Evolutionary conservation across 2,113 vertebrate species (phyloP).

Genomic region (Pangasianodon gigas): DNA sequence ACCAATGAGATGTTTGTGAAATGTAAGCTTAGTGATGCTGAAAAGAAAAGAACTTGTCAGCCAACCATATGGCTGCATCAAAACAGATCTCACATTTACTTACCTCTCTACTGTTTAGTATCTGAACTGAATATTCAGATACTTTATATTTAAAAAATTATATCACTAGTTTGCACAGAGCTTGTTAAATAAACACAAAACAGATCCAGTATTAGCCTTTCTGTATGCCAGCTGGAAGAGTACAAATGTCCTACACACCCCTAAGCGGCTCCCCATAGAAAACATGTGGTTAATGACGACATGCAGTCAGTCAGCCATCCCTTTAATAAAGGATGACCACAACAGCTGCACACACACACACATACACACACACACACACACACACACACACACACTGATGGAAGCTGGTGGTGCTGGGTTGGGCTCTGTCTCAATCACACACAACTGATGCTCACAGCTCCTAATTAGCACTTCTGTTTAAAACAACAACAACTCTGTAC

Average conservation of each 20-base stretch:
- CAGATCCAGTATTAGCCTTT: neutral
- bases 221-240: conserved; percentile 21
- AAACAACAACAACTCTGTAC: conserved; percentile 10
- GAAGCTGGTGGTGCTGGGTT: conserved; percentile 35
- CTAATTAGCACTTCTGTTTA: conserved; percentile 33
- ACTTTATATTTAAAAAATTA: neutral
- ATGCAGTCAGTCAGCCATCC: conserved; percentile 34
- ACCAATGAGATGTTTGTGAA: neutral
- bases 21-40: neutral
- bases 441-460: neutral
- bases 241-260: conserved; percentile 33
- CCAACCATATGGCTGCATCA: conserved; percentile 9
- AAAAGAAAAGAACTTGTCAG: neutral
- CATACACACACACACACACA: neutral
- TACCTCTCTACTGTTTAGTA: neutral
- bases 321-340: conserved; percentile 52
- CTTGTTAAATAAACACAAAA: conserved; percentile 13
- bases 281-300: conserved; percentile 49
- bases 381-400: neutral
- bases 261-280: conserved; percentile 40
- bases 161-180: neutral
- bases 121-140: neutral
- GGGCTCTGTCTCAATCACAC: conserved; percentile 15
- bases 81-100: too few relatives aligned
- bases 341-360: conserved; percentile 32